Evolutionary conservation across 2,797 vertebrate genomes (phyloP), one percentile per base, ranked within the genome.

Genomic region (Acrossocheilus fasciatus): DNA sequence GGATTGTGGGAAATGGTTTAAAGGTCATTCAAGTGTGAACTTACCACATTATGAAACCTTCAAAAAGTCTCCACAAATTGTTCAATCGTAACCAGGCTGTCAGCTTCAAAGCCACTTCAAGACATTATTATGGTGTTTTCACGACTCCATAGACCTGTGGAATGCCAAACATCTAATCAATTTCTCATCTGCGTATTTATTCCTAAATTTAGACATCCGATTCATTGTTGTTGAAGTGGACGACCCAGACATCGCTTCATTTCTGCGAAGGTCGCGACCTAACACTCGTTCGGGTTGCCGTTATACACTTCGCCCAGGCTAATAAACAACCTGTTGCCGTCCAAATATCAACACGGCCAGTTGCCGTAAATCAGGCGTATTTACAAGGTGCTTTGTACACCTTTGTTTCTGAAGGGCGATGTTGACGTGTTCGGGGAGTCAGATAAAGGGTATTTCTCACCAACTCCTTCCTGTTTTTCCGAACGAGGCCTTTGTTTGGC

Each of bases 401-500:
- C 97, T 98, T 97, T 98, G 98, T 99, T 96, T 96, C 93, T 89
- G 86, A 94, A 92, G 94, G 96, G 97, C 94, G 92, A 95, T 92
- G 94, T 96, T 99, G 98, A 99, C 97, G 98, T 97, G 97, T 94
- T 96, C 92, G 30, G 97, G 97, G 97, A 98, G 96, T 96, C 97
- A 97, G 97, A 96, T 97, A 95, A 91, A 95, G 97, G 95, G 96
- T 96, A 98, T 98, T 99, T 99, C 98, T 99, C 98, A 99, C 98
- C 97, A 98, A 96, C 95, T 94, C 96, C 96, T 99, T 99, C 98
- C 98, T 99, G 98, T 98, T 99, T 96, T 99, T 98, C 94, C 96
- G 95, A 95, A 93, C 87, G 94, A 95, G 94, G 73, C 97, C 97
- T 98, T 99, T 99, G 98, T 99, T 98, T 97, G 95, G 96, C 96